phyloP scores from a whole-genome alignment of 2,888 invertebrate genomes.

The Drosophila atripex region DNA sequence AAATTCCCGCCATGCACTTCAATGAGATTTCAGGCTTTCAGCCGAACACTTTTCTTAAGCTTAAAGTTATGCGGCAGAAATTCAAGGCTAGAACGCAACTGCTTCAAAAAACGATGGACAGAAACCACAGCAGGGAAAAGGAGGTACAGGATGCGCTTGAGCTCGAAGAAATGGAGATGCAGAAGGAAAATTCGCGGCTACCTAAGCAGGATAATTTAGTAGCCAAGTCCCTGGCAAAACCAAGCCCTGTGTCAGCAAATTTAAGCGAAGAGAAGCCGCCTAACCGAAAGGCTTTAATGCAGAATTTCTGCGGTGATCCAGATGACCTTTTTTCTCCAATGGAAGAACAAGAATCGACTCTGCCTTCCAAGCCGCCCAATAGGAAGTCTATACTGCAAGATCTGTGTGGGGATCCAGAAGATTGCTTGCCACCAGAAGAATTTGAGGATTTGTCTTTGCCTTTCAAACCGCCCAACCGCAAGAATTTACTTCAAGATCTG shows the following conservation, averaged over 20 bases:
- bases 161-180: conserved; percentile 73
- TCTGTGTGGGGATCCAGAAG: conserved; percentile 27
- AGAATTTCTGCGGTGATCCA: conserved; percentile 7
- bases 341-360: background rate
- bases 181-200: conserved; percentile 52
- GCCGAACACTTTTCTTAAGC: conserved; percentile 85
- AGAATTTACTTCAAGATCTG: conserved; percentile 15
- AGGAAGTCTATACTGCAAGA: conserved; percentile 14
- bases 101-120: conserved; percentile 78
- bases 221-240: background rate
- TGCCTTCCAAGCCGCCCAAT: background rate
- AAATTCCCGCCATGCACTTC: conserved; percentile 87
- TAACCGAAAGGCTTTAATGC: conserved; percentile 1
- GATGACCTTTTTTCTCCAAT: background rate
- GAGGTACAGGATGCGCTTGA: conserved; percentile 65
- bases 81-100: conserved; percentile 85
- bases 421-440: background rate
- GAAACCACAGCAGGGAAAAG: conserved; percentile 60
- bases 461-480: background rate
- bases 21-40: conserved; percentile 87
- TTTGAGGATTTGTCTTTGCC: background rate
- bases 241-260: background rate
- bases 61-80: conserved; percentile 86
- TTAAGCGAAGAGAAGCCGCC: background rate
- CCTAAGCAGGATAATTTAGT: background rate